phyloP scores from a whole-genome alignment of 2,113 vertebrate genomes.

The Oryzias celebensis region DNA sequence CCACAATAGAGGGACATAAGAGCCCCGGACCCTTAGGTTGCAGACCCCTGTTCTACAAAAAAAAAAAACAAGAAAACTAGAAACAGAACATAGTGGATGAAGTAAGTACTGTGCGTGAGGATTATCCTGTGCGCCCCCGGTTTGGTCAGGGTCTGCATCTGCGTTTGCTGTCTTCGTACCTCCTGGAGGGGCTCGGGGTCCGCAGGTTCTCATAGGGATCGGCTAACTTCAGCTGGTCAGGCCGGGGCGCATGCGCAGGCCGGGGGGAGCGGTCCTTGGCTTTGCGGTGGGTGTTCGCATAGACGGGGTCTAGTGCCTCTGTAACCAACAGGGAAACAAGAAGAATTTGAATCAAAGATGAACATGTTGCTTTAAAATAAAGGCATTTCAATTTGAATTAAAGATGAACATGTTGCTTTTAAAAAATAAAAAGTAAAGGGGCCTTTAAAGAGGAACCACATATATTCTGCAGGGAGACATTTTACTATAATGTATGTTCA shows the following conservation, averaged over 20 bases:
- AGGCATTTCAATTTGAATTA: no score
- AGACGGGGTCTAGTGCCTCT: constrained; percentile 42
- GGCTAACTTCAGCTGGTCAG: constrained; percentile 1
- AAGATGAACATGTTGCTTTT: no score
- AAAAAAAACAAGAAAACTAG: neutral
- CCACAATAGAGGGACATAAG: no score
- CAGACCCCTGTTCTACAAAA: no score
- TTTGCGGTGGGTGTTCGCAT: constrained; percentile 41
- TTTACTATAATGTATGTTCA: no score
- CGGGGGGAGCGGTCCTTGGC: constrained; percentile 44
- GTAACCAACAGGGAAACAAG: neutral
- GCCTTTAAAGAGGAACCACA: no score
- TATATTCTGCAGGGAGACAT: no score
- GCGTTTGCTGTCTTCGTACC: constrained; percentile 10
- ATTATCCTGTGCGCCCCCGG: neutral
- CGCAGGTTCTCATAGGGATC: constrained; percentile 11
- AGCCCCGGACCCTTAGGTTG: no score
- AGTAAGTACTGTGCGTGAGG: no score
- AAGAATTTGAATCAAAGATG: neutral
- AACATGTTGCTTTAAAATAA: no score
- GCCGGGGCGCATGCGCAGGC: neutral
- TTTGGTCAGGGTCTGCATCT: constrained; percentile 1
- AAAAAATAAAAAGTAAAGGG: no score
- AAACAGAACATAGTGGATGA: neutral
- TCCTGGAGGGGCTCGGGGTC: constrained; percentile 4